A percentile compares a stretch with the other conserved stretches of the same genome.
phyloP scores from a whole-genome alignment of 2,113 vertebrate genomes.

The Cyprinus carpio region DNA sequence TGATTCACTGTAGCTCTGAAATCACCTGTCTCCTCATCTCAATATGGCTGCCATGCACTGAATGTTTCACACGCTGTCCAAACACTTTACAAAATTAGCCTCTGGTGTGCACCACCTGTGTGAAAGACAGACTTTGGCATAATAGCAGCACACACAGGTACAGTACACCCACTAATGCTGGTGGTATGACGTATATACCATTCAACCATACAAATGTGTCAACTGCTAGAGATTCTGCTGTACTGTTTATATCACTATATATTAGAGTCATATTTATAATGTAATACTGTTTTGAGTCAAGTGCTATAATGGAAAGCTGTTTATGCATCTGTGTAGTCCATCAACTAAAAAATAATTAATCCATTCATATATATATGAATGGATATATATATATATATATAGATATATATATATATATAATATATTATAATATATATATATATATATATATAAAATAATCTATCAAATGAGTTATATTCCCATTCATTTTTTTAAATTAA shows the following conservation, averaged over 20 bases:
- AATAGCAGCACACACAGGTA: not conserved
- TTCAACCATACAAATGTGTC: not conserved
- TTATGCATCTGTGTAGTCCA: no score
- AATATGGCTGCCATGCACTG: not conserved
- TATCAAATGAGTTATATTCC: no score
- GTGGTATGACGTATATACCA: not conserved
- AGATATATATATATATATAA: no score
- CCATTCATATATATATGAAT: no score
- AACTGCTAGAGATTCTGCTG: not conserved
- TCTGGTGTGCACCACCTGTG: constrained; percentile 3
- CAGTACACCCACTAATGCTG: not conserved
- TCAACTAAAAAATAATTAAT: no score
- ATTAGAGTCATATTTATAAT: no score
- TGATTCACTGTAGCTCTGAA: constrained; percentile 12
- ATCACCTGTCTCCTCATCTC: constrained; percentile 16
- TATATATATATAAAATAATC: no score
- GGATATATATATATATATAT: no score
- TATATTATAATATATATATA: no score
- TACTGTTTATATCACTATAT: no score
- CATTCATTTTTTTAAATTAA: no score
- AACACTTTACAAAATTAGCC: constrained; percentile 37
- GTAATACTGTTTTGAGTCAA: not conserved
- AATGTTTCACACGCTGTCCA: constrained; percentile 13
- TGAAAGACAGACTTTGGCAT: not conserved
- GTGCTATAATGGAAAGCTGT: not conserved